Conservation (phyloP, 2,113 vertebrate species). For the Clinocottus analis region DNA sequence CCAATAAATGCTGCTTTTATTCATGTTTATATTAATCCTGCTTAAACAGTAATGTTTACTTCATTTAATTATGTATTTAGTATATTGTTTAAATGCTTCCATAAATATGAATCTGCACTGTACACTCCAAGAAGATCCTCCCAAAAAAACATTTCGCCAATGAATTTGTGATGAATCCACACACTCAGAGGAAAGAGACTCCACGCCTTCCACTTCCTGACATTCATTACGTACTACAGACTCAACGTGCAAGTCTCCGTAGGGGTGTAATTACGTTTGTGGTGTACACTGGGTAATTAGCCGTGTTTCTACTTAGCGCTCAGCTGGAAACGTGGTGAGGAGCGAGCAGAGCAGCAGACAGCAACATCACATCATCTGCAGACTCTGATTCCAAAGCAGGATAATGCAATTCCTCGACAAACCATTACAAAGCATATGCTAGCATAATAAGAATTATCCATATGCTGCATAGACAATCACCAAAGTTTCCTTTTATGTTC, state of each 20-base stretch:
- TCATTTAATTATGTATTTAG: too few species aligned
- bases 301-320: slow-evolving; percentile 66
- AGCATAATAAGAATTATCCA: slow-evolving; percentile 45
- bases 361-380: slow-evolving; percentile 56
- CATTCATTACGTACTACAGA: slow-evolving; percentile 7
- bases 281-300: slow-evolving; percentile 75
- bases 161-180: slow-evolving; percentile 23
- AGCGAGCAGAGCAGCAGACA: slow-evolving; percentile 39
- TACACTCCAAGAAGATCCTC: slow-evolving; percentile 23
- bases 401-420: slow-evolving; percentile 47
- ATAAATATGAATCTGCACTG: slow-evolving; percentile 41
- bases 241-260: slow-evolving; percentile 52
- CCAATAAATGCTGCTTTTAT: not conserved
- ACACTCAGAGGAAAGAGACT: not conserved
- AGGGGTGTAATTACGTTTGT: slow-evolving; percentile 70
- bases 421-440: slow-evolving; percentile 59
- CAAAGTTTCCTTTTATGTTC: slow-evolving; percentile 14
- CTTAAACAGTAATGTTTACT: not conserved
- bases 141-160: slow-evolving; percentile 4
- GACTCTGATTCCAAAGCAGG: slow-evolving; percentile 28
- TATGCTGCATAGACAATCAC: slow-evolving; percentile 24
- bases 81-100: slow-evolving; percentile 36
- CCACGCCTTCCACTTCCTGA: not conserved
- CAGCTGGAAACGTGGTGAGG: slow-evolving; percentile 54
- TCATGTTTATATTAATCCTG: slow-evolving; percentile 28